Base-by-base conservation (phyloP, 2,888 invertebrate species). In the Chironomus riparius region DNA sequence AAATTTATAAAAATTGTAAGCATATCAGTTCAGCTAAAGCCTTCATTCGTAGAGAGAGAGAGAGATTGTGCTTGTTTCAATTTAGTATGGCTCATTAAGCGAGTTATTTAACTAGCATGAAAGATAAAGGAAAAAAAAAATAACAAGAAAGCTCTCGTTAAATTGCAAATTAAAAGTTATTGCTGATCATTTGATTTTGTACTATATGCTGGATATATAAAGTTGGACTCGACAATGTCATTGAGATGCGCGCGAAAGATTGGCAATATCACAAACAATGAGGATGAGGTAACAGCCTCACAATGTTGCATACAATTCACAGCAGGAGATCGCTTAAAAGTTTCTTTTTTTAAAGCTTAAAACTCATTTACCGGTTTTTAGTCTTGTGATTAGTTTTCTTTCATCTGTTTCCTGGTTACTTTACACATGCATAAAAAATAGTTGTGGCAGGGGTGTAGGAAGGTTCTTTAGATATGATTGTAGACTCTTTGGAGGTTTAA, bases 321-420 rank as follows among this genome's bases (percentile, higher is more conserved):
- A 38, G 38, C 38, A 38, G 7, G 38, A 38, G 38, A 38, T 38
- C 38, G 10, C 38, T 38, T 38, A 38, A 38, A 38, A 38, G 38
- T 38, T 38, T 38, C 38, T 38, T 38, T 38, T 38, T 28, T 28
- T 24, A 7, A 65, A 21, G 10, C 65, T 65, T 10, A 1, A 70
- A 12, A 47, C 10, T 21, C 21, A 56, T 71, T 56, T 71, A 71
- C 71, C 71, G 71, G 71, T 71, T 70, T n/a, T 70, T 71, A 15
- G 21, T 12, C 71, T 47, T 13, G 18, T 71, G 50, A 71, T 71
- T 71, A 71, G 61, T 24, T 50, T 38, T 22, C n/a, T 38, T 65
- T 56, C 24, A 47, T 47, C 15, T 22, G 48, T 47, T 71, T 71
- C 71, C 71, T 71, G 71, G 50, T 71, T 24, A 10, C 6, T 56